Conservation (phyloP, 2,113 vertebrate genomes). For the Sciurus niger region DNA sequence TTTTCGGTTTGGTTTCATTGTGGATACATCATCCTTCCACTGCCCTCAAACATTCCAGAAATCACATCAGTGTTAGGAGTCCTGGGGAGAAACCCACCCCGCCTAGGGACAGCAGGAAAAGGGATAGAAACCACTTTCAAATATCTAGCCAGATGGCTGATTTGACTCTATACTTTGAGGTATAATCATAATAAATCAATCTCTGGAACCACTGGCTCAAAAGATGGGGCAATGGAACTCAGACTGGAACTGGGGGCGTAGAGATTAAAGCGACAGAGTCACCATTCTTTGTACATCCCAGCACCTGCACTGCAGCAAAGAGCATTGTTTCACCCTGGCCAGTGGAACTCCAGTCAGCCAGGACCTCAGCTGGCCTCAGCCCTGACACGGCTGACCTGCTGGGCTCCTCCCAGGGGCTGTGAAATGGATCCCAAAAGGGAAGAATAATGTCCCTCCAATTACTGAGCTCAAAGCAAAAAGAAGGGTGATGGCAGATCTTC, state of each 20-base stretch:
- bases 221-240: background rate
- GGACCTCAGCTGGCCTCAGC: conserved; percentile 54
- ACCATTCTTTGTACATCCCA: conserved; percentile 25
- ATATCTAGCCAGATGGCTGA: conserved; percentile 49
- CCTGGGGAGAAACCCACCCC: background rate
- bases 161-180: background rate
- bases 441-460: conserved; percentile 52
- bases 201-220: conserved; percentile 47
- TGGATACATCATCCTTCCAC: background rate
- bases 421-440: conserved; percentile 66
- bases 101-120: background rate
- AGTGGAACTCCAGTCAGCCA: conserved; percentile 2
- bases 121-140: background rate
- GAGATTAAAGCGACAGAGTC: conserved; percentile 62
- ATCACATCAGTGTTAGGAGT: background rate
- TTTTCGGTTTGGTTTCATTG: conserved; percentile 49
- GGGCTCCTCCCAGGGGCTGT: conserved; percentile 51
- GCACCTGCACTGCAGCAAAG: conserved; percentile 5
- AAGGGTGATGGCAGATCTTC: background rate
- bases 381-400: conserved; percentile 52
- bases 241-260: background rate
- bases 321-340: background rate
- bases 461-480: background rate
- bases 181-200: conserved; percentile 55
- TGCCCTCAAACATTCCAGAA: conserved; percentile 40